Conservation (phyloP, 2,888 invertebrate species). For the Amphipoea lucens region DNA sequence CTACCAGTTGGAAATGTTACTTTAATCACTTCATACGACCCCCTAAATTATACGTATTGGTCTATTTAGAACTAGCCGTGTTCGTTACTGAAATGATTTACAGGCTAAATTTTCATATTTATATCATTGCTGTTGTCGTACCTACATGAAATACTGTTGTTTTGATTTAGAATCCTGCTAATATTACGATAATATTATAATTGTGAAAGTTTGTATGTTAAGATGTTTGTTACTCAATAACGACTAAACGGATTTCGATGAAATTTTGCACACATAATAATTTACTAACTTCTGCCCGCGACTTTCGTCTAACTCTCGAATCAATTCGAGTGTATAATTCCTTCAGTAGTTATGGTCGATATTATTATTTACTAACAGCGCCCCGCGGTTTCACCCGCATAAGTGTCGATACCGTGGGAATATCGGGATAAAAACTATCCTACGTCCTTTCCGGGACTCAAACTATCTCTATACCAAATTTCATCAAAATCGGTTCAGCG, state of each 20-base stretch:
- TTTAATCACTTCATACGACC: conserved; percentile 88
- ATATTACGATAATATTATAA: not conserved
- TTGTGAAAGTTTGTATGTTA: not conserved
- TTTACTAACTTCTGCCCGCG: no score
- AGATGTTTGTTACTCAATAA: not conserved
- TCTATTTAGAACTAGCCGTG: conserved; percentile 79
- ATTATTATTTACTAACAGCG: no score
- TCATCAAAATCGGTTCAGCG: no score
- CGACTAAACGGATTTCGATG: not conserved
- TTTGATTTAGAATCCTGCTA: conserved; percentile 11
- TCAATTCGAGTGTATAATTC: not conserved
- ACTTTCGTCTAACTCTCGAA: not conserved
- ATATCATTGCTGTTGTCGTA: conserved; percentile 57
- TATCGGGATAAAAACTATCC: no score
- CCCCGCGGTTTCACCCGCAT: no score
- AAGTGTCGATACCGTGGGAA: no score
- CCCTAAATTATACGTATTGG: conserved; percentile 82
- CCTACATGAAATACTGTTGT: conserved; percentile 23
- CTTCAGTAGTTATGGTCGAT: not conserved
- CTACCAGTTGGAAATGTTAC: conserved; percentile 85
- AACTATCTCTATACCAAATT: no score
- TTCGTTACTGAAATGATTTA: conserved; percentile 82
- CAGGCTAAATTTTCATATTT: conserved; percentile 74
- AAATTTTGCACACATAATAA: not conserved
- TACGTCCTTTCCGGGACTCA: no score